Conservation (phyloP, 1,140 invertebrate genomes). For the Leptinotarsa undecemlineata region DNA sequence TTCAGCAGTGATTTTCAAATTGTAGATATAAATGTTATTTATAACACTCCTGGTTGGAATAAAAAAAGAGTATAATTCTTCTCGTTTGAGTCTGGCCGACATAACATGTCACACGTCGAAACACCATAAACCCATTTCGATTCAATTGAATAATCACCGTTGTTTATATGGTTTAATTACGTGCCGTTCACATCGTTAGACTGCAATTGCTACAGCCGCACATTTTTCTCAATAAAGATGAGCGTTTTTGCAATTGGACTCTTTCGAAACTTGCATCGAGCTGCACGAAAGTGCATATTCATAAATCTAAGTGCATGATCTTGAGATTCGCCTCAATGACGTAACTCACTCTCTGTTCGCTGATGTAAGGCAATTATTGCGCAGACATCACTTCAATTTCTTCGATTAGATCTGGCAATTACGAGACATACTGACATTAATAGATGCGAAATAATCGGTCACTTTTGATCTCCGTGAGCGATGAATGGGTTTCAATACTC, state of each 20-base stretch:
- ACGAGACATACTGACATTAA: not conserved
- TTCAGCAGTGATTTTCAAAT: no score
- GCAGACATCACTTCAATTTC: constrained; percentile 14
- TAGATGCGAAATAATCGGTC: not conserved
- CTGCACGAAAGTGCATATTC: constrained; percentile 15
- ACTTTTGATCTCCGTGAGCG: no score
- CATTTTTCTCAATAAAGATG: constrained; percentile 18
- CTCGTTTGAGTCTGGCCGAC: no score
- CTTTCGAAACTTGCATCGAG: constrained; percentile 10
- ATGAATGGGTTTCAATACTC: no score
- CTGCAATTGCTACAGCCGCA: constrained; percentile 7
- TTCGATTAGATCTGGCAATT: constrained; percentile 2
- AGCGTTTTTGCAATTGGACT: constrained; percentile 14
- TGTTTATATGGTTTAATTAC: not conserved
- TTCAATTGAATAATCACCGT: not conserved
- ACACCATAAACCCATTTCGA: not conserved
- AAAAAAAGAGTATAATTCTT: no score
- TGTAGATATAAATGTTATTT: no score
- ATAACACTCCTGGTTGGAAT: no score
- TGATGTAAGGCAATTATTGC: constrained; percentile 13
- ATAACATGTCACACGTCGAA: not conserved
- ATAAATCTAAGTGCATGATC: constrained; percentile 11
- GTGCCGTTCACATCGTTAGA: not conserved
- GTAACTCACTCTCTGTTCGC: constrained; percentile 11
- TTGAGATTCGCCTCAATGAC: constrained; percentile 8